Base-by-base conservation (phyloP, 2,888 invertebrate species). In the Synanthedon formicaeformis region DNA sequence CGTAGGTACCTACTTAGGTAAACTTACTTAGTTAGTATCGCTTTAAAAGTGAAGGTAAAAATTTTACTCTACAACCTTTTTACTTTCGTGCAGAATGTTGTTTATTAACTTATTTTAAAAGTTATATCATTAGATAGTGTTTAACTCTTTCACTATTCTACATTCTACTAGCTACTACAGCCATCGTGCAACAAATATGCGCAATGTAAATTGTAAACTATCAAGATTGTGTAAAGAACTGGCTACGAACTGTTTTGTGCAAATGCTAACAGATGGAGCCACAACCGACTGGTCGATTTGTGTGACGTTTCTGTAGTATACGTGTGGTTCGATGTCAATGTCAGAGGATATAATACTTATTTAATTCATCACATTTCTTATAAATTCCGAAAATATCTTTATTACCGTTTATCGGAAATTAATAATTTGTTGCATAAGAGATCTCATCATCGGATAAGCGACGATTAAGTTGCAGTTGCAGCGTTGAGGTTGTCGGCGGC, bases 201-300 rank as follows among this genome's bases (percentile, higher is more conserved):
- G 45, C 45, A 50, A 16, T 50, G 16, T 16, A 16, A 16, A 16
- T 2, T 16, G 2, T 11, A 13, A 51, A 13, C 27, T 11, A 34
- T 27, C 27, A 27, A 8, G 10, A 34, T 23, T 5, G 23, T 23
- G 23, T 6, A 34, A 34, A 8, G 0, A 2, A 34, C 27, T 27
- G 27, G 27, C 18, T 23, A 23, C 23, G 23, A 34, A 34, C 8
- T 34, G 34, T 50, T 70, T 81, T 73, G 62, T 64, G 58, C 60
- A 61, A 56, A 54, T 57, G 58, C 60, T 61, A 66, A 81, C 81
- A 88, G 88, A 84, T 88, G 88, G 88, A 77, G 86, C 78, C 77
- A 78, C 67, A 60, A 58, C 66, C 62, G 60, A 65, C 67, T 55
- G 65, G 70, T 73, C 72, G 71, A 67, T 65, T 64, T 34, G 64